These are phyloP conservation scores for Rhingia campestris DNA, from an alignment of 2,888 invertebrate species.

Conservation along the genomic window DNA sequence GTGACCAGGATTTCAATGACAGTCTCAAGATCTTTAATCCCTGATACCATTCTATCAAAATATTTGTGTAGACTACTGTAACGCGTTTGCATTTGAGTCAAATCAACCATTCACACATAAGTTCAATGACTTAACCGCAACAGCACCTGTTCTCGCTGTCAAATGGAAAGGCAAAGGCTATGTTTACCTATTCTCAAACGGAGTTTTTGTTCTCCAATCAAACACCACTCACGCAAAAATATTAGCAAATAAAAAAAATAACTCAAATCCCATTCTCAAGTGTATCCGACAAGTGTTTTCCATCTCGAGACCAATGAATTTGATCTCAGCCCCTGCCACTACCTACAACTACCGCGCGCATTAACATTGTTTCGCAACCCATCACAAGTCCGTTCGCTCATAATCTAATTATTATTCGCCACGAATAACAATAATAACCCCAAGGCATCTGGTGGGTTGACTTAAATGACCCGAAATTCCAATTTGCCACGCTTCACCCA, in stretches of 20 bases:
- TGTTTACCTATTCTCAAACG: no score
- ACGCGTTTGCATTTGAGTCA: no score
- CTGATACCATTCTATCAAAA: no score
- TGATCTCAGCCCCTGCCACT: conserved; percentile 6
- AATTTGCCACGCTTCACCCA: conserved; percentile 63
- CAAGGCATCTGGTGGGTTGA: conserved; percentile 62
- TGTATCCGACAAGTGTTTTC: conserved; percentile 43
- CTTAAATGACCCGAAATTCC: conserved; percentile 69
- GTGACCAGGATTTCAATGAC: no score
- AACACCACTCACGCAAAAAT: background rate
- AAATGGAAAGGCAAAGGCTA: background rate
- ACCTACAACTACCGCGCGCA: conserved; percentile 21
- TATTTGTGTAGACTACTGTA: no score
- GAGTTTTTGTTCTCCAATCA: background rate
- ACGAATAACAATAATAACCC: conserved; percentile 28
- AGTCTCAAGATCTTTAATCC: no score
- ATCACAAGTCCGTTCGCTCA: conserved; percentile 39
- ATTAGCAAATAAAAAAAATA: background rate
- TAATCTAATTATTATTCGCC: conserved; percentile 65
- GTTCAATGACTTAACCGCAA: no score
- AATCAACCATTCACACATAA: no score
- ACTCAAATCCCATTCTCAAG: background rate
- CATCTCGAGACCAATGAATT: conserved; percentile 20
- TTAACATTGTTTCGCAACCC: conserved; percentile 38
- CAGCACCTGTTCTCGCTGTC: background rate